Base-by-base conservation (phyloP, 1,140 invertebrate species). In the Trichonephila clavipes region DNA sequence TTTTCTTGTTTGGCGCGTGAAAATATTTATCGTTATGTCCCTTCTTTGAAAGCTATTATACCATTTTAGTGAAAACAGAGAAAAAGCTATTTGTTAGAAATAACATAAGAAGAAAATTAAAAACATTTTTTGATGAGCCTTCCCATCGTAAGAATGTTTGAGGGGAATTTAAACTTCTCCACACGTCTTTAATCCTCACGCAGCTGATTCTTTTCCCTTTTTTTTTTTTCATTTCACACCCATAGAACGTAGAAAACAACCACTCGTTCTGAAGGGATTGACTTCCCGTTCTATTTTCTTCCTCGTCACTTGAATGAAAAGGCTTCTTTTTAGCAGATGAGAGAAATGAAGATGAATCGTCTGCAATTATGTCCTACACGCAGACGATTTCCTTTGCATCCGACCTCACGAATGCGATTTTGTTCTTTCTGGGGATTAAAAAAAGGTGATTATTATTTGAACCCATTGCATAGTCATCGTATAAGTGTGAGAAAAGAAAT, bases 331-430 rank as follows among this genome's bases (percentile, higher is more conserved):
- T 90, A 90, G 59, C 72, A 62, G 59, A 89, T 40, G 66, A 89
- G 88, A 90, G 72, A 82, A 58, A 90, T 90, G 89, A 90, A 90
- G 89, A 90, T 90, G 89, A 90, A 90, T 90, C 77, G 89, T 58
- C 89, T 59, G 58, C 89, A 90, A 90, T 90, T 90, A 81, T 62
- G 69, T 90, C 89, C 51, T 62, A 58, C 88, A 58, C 88, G 69
- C 64, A 89, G n/a, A 24, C 64, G 66, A 72, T 51, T 89, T 89
- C 66, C 69, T 58, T 85, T 51, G 28, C 44, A 7, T 24, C 18
- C 28, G 16, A 64, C 62, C 88, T 89, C 88, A 59, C 88, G 66
- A 77, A 89, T 34, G 16, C 28, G 61, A 64, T 88, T 64, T 24
- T 88, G 59, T 58, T 14, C 51, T n/a, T 59, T 21, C 44, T 58